Evolutionary conservation across 2,888 invertebrate species (phyloP).

Genomic region (Metallyticus violacea): DNA sequence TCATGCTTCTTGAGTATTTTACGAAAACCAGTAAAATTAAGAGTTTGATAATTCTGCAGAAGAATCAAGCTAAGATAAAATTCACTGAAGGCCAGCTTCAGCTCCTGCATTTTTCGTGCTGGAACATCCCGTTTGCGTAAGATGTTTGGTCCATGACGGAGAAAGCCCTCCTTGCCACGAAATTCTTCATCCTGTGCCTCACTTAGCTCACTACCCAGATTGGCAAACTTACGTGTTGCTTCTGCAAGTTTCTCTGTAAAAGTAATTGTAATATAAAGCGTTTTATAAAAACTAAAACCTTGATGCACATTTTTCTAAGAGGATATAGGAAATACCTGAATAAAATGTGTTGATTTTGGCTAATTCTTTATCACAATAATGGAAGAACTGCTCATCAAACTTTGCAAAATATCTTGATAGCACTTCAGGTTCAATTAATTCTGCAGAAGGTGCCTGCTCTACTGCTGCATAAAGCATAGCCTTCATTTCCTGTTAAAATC

Average conservation of each 20-base stretch:
- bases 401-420: conserved; percentile 70
- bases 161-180: conserved; percentile 30
- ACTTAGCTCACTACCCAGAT: conserved; percentile 67
- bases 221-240: conserved; percentile 76
- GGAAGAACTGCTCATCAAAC: conserved; percentile 83
- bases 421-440: conserved; percentile 67
- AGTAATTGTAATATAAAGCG: no score
- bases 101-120: conserved; percentile 70
- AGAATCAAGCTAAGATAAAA: conserved; percentile 84
- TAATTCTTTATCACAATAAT: conserved; percentile 79
- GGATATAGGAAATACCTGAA: conserved; percentile 60
- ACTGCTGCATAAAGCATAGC: conserved; percentile 75
- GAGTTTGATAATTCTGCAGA: conserved; percentile 83
- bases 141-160: conserved; percentile 38
- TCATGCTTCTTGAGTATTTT: conserved; percentile 91
- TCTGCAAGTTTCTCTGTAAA: conserved; percentile 78
- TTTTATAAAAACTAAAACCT: background rate
- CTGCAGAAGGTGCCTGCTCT: conserved; percentile 73
- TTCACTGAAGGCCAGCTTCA: conserved; percentile 86
- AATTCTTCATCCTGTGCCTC: conserved; percentile 44
- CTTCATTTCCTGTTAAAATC: conserved; percentile 69
- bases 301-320: background rate
- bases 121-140: conserved; percentile 48
- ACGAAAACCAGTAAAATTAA: conserved; percentile 85
- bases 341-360: conserved; percentile 88